Conservation (phyloP, 1,140 invertebrate species). For the Magallana ariakensis region DNA sequence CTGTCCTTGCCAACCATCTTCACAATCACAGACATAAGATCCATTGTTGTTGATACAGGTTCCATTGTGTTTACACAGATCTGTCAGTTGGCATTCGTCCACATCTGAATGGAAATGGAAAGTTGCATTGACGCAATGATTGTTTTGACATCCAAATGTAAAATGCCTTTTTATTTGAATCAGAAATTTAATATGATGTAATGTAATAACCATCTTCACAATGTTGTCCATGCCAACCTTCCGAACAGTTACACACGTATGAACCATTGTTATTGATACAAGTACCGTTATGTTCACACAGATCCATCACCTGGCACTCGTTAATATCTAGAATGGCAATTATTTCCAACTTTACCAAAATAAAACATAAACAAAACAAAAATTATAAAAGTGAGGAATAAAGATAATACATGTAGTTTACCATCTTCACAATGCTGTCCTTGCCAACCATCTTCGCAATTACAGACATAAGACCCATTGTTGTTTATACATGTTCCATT, state of each 20-base stretch:
- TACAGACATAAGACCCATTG: conserved; percentile 27
- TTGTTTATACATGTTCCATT: conserved; percentile 36
- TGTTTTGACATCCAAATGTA: neutral
- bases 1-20: conserved; percentile 46
- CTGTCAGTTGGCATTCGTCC: conserved; percentile 58
- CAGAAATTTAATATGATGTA: neutral
- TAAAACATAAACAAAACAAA: no score
- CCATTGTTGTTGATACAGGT: conserved; percentile 54
- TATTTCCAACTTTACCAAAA: neutral
- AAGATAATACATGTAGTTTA: neutral
- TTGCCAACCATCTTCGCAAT: conserved; percentile 40
- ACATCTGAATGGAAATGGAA: conserved; percentile 48
- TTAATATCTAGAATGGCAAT: neutral
- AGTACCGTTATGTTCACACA: conserved; percentile 29
- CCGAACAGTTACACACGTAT: conserved; percentile 47
- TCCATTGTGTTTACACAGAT: conserved; percentile 54
- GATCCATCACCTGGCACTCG: neutral
- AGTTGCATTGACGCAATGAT: neutral
- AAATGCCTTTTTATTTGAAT: neutral
- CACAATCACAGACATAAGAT: conserved; percentile 55
- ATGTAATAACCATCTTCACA: neutral
- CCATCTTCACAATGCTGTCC: conserved; percentile 28
- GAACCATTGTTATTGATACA: conserved; percentile 19
- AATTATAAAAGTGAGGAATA: neutral
- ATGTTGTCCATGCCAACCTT: conserved; percentile 49